Conservation (phyloP, 64 coral and sea anemone genomes). For the Stichodactyla mertensii region DNA sequence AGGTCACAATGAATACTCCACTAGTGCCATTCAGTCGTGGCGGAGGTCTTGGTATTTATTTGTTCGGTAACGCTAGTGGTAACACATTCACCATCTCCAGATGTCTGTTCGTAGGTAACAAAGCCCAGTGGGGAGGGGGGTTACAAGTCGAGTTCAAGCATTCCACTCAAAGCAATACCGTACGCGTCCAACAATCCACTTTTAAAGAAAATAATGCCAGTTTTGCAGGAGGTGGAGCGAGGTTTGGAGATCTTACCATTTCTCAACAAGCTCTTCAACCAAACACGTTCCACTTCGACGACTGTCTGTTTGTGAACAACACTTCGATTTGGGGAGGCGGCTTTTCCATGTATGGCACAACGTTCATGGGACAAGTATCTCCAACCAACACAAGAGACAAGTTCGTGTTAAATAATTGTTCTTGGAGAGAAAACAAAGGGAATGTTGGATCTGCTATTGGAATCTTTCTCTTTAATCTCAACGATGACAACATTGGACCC, state of each 20-base stretch:
- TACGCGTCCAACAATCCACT: conserved; percentile 19
- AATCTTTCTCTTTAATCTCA: conserved; percentile 59
- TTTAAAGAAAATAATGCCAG: conserved; percentile 63
- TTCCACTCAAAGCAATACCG: conserved; percentile 11
- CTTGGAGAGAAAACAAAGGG: conserved; percentile 49
- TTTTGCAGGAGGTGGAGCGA: conserved; percentile 57
- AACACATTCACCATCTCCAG: conserved; percentile 29
- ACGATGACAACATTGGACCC: conserved; percentile 68
- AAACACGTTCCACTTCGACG: conserved; percentile 12
- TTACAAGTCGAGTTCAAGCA: conserved; percentile 41
- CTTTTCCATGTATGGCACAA: conserved; percentile 49
- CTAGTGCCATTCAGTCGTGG: conserved; percentile 24
- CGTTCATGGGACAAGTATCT: conserved; percentile 29
- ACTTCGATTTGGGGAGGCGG: conserved; percentile 56
- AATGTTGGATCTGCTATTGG: conserved; percentile 71
- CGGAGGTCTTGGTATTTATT: conserved; percentile 45
- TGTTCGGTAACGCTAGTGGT: conserved; percentile 30
- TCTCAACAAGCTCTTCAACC: neutral
- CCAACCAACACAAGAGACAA: neutral
- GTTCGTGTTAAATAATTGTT: conserved; percentile 50
- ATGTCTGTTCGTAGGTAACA: conserved; percentile 54
- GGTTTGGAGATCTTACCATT: conserved; percentile 30
- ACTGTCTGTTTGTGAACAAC: conserved; percentile 50
- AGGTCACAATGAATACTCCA: conserved; percentile 36
- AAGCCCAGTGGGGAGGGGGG: conserved; percentile 69